A percentile compares a stretch with the other conserved stretches of the same genome.
These are phyloP conservation scores for Microhierax caerulescens DNA, from an alignment of 2,797 vertebrate genomes.

Conservation along the genomic window DNA sequence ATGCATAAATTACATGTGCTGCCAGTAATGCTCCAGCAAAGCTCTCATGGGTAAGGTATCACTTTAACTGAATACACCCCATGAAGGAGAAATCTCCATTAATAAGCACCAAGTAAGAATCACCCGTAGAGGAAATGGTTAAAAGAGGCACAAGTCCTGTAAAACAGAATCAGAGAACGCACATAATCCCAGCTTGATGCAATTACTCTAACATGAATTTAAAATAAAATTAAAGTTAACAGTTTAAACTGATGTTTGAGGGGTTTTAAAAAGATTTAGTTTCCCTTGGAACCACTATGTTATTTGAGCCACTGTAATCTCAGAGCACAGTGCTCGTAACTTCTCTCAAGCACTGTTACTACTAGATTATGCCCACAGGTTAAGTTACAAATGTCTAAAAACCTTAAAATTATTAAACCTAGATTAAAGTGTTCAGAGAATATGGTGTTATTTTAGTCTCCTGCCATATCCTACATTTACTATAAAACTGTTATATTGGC, in stretches of 20 bases:
- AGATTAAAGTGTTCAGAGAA: constrained; percentile 79
- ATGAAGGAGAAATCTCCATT: not conserved
- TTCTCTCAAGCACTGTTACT: constrained; percentile 76
- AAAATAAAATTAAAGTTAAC: constrained; percentile 85
- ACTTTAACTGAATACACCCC: not conserved
- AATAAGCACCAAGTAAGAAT: not conserved
- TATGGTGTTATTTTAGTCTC: constrained; percentile 83
- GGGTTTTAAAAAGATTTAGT: constrained; percentile 81
- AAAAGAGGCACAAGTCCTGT: constrained; percentile 53
- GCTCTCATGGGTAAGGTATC: not conserved
- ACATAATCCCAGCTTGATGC: constrained; percentile 80
- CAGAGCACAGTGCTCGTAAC: constrained; percentile 69
- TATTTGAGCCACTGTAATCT: constrained; percentile 81
- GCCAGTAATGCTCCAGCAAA: not conserved
- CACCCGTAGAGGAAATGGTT: constrained; percentile 61
- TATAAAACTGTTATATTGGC: constrained; percentile 80
- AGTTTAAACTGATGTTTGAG: constrained; percentile 82
- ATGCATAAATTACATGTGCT: not conserved
- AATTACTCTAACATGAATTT: constrained; percentile 81
- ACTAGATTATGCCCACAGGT: constrained; percentile 79
- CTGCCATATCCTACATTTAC: constrained; percentile 79
- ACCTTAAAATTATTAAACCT: constrained; percentile 80
- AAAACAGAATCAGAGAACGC: constrained; percentile 49
- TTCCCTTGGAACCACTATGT: constrained; percentile 81
- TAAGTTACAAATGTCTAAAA: constrained; percentile 79